A percentile compares a stretch with the other conserved stretches of the same genome.
Evolutionary conservation across 1,140 invertebrate genomes (phyloP).

Genomic region (Asbolus verrucosus): DNA sequence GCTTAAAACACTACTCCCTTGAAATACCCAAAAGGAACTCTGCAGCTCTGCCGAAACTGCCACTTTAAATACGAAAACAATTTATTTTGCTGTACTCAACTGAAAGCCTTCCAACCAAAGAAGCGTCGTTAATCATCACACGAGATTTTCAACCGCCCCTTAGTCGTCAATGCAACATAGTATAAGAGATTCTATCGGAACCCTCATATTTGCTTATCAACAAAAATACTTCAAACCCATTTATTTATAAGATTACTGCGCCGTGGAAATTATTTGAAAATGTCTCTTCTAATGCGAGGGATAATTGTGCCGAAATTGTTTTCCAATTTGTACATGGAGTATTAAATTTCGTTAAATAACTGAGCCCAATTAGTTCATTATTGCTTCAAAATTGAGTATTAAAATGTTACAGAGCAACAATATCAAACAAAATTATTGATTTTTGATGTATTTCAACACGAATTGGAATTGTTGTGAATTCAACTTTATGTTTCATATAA

Average conservation of each 20-base stretch:
- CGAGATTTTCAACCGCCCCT: conserved; percentile 15
- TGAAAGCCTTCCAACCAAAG: conserved; percentile 18
- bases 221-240: no score
- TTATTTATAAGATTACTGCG: no score
- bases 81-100: conserved; percentile 27
- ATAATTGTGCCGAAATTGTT: conserved; percentile 23
- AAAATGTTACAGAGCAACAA: no score
- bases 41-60: conserved; percentile 26
- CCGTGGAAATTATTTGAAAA: no score
- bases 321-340: background rate
- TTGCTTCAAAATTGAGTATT: background rate
- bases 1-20: background rate
- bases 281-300: no score
- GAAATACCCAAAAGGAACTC: conserved; percentile 32
- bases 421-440: no score
- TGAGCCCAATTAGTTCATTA: background rate
- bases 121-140: conserved; percentile 33
- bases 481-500: no score
- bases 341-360: conserved; percentile 6
- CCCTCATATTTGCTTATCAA: background rate
- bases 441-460: no score
- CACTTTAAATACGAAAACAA: conserved; percentile 39
- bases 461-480: no score
- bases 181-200: conserved; percentile 10
- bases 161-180: conserved; percentile 22